Base-by-base conservation (phyloP, 1,140 invertebrate species). In the Metaphire vulgaris region DNA sequence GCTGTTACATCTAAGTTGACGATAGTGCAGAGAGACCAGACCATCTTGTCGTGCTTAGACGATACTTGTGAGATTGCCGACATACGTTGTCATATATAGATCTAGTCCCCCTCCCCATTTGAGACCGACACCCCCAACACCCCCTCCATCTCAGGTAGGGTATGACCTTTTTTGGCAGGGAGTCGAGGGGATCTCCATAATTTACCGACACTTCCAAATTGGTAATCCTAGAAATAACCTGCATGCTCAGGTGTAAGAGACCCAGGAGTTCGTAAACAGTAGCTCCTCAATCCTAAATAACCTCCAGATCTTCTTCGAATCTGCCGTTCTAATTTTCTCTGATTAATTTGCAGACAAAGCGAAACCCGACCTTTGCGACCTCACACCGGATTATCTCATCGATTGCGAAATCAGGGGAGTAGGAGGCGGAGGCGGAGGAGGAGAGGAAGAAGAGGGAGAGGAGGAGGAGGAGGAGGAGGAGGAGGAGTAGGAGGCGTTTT, bases 1-100 rank as follows among this genome's bases (percentile, higher is more conserved):
- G n/a, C n/a, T n/a, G 21, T 56, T 74, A 71, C 76, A 68, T 76
- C 71, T 66, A 76, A 76, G 77, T 76, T 78, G 74, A 78, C 76
- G 77, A 78, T 78, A 74, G 76, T 76, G 77, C 41, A 6, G 41
- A 56, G 41, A n/a, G n/a, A n/a, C n/a, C n/a, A n/a, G n/a, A n/a
- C n/a, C n/a, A n/a, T n/a, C n/a, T n/a, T n/a, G n/a, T n/a, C n/a
- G n/a, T n/a, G n/a, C n/a, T n/a, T n/a, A n/a, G n/a, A n/a, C n/a
- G n/a, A n/a, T n/a, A n/a, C n/a, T n/a, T n/a, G n/a, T n/a, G n/a
- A n/a, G n/a, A n/a, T n/a, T n/a, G n/a, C n/a, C n/a, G n/a, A n/a
- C n/a, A n/a, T n/a, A n/a, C n/a, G n/a, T n/a, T n/a, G n/a, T n/a
- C n/a, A n/a, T n/a, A n/a, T n/a, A n/a, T n/a, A n/a, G n/a, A n/a